phyloP scores from a whole-genome alignment of 2,113 vertebrate genomes.

The Nibea coibor region DNA sequence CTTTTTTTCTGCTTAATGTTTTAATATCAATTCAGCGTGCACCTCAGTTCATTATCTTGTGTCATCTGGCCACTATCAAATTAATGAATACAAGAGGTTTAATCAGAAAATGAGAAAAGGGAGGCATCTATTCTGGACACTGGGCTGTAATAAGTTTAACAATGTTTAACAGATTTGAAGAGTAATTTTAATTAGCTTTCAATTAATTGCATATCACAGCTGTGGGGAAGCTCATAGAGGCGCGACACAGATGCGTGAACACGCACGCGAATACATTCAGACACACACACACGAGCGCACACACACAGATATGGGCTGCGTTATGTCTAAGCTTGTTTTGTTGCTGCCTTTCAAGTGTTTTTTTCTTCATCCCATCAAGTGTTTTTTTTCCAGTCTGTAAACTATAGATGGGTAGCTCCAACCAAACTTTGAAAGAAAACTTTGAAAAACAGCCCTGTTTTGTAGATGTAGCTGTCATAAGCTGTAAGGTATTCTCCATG shows the following conservation, averaged over 20 bases:
- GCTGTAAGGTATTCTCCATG: not conserved
- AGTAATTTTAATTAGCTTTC: conserved; percentile 68
- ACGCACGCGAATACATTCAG: not conserved
- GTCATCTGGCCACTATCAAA: conserved; percentile 54
- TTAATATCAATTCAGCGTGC: not conserved
- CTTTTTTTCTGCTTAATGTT: not conserved
- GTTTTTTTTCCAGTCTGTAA: conserved; percentile 16
- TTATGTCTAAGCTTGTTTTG: conserved; percentile 30
- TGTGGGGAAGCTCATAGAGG: conserved; percentile 18
- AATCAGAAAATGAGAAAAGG: conserved; percentile 56
- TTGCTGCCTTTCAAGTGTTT: conserved; percentile 37
- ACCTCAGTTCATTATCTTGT: conserved; percentile 51
- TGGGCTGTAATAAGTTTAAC: conserved; percentile 50
- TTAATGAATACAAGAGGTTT: conserved; percentile 65
- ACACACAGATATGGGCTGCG: not conserved
- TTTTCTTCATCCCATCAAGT: not conserved
- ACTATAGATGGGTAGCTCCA: not conserved
- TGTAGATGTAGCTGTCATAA: conserved; percentile 15
- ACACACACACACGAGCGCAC: not conserved
- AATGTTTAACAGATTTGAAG: conserved; percentile 52
- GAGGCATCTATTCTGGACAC: conserved; percentile 47
- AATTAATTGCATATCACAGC: conserved; percentile 49
- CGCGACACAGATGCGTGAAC: not conserved
- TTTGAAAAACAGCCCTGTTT: conserved; percentile 11
- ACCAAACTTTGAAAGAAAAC: conserved; percentile 26